phyloP scores from a whole-genome alignment of 2,888 invertebrate genomes.

The Ecdyonurus torrentis region DNA sequence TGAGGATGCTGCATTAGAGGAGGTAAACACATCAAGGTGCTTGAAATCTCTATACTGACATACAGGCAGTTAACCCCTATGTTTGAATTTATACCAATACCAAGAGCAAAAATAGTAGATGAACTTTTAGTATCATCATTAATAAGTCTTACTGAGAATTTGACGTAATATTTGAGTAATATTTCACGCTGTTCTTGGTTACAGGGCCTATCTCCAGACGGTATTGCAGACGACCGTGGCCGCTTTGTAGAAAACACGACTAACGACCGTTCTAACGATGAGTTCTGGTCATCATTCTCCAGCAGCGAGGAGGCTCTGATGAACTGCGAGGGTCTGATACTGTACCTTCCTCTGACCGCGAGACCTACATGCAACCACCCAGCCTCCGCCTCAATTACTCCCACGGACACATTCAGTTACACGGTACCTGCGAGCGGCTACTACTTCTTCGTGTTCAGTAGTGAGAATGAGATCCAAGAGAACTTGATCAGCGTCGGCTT shows the following conservation, averaged over 20 bases:
- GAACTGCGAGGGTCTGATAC: conserved; percentile 53
- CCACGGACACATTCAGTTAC: background rate
- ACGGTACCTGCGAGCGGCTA: conserved; percentile 42
- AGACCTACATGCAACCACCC: conserved; percentile 32
- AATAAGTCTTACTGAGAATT: too few species aligned
- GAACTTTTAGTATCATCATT: too few species aligned
- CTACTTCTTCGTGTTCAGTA: conserved; percentile 69
- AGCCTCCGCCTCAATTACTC: background rate
- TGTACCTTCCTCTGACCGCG: conserved; percentile 52
- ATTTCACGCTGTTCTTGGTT: background rate
- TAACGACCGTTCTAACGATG: conserved; percentile 56
- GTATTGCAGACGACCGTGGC: conserved; percentile 44
- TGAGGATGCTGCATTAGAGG: background rate
- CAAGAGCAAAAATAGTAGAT: too few species aligned
- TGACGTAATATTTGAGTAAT: too few species aligned
- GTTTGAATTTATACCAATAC: too few species aligned
- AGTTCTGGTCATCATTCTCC: conserved; percentile 67
- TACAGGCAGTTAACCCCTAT: too few species aligned
- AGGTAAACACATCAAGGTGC: too few species aligned
- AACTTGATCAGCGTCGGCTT: conserved; percentile 54
- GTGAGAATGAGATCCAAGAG: conserved; percentile 57
- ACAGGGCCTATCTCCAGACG: conserved; percentile 34
- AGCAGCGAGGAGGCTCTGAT: conserved; percentile 60
- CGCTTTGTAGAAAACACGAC: conserved; percentile 44
- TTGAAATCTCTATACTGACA: too few species aligned